Evolutionary conservation across 2,888 invertebrate species (phyloP), one percentile per base, ranked within the genome.

Genomic region (Limnephilus auricula): DNA sequence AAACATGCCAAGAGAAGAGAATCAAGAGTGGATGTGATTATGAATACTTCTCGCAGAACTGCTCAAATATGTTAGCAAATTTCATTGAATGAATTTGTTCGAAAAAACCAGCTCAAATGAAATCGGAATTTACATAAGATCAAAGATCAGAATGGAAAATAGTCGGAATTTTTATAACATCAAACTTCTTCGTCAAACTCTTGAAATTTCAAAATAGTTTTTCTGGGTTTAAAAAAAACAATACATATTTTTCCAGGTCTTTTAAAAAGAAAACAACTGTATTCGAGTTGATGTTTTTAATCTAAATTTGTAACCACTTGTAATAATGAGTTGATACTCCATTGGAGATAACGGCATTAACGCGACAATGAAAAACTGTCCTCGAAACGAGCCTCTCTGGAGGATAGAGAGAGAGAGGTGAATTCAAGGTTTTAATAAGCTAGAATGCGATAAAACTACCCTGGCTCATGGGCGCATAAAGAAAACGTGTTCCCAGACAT

Each of bases 321-420:
- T 82, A 34, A 82, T 82, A 34, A 34, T 82, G 34, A 82, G 32
- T 82, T 34, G 18, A 34, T 2, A 25, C 25, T 82, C 34, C 25
- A 82, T 82, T 82, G 82, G 82, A 82, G 82, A 82, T 82, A 82
- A 82, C 34, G 82, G 25, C 25, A 34, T 82, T 82, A 50, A 83
- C 65, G 34, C 45, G 5, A 15, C 40, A 40, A 45, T 85, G 45
- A 85, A 85, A 85, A 85, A 85, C 85, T 45, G 85, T 85, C 65
- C 85, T 40, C 45, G 15, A 85, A 85, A 30, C 13, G 40, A 34
- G 30, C 37, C 85, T 37, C 12, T 13, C 85, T 18, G n/a, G 85
- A 45, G 30, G n/a, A 85, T 45, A 13, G 40, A 45, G 12, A 45
- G 12, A 45, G 30, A 40, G 34, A 4, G 37, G 84, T 82, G 34